Conservation (phyloP, 2,888 invertebrate genomes). For the Onchidella celtica region DNA sequence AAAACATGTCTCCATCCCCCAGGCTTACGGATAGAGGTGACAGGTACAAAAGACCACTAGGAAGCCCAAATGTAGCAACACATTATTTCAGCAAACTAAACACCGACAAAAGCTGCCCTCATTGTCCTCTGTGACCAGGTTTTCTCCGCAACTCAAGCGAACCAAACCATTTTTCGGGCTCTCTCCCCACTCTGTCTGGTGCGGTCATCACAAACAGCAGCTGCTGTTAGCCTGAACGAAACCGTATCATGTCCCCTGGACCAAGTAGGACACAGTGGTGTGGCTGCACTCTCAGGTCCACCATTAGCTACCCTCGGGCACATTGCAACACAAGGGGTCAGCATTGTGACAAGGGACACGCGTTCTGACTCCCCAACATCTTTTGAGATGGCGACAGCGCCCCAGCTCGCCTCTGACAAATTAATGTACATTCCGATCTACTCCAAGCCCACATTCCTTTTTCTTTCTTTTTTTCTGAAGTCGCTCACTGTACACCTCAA, state of each 20-base stretch:
- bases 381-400: not conserved
- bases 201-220: not conserved
- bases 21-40: not conserved
- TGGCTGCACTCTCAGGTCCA: not conserved
- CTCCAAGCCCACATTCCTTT: too few species aligned
- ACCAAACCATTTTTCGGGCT: not conserved
- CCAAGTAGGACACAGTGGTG: not conserved
- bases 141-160: not conserved
- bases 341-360: not conserved
- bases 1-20: too few species aligned
- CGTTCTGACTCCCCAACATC: not conserved
- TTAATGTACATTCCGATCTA: not conserved
- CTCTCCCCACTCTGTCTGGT: not conserved
- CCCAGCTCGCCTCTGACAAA: not conserved
- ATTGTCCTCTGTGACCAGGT: not conserved
- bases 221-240: not conserved
- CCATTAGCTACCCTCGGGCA: not conserved
- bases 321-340: not conserved
- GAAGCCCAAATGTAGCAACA: not conserved
- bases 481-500: too few species aligned
- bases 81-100: not conserved
- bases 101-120: not conserved
- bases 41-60: not conserved
- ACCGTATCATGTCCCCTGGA: not conserved
- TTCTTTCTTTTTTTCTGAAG: too few species aligned